Conservation (phyloP, 2,113 vertebrate species). For the Naja naja region DNA sequence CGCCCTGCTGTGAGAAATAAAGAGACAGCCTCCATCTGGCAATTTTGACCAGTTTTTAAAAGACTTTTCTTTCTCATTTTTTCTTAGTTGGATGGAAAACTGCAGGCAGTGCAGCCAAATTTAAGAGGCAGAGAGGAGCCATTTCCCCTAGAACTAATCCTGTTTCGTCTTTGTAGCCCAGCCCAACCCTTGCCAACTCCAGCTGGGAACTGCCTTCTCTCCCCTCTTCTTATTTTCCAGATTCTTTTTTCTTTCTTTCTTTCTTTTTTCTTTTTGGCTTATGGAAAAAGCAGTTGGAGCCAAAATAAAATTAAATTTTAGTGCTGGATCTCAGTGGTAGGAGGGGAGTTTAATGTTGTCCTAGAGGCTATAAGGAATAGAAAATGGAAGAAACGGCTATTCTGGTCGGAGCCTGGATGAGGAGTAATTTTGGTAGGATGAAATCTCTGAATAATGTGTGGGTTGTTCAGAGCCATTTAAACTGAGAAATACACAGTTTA, state of each 20-base stretch:
- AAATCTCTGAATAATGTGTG: neutral
- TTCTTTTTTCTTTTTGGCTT: neutral
- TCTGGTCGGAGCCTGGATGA: neutral
- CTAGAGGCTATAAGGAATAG: neutral
- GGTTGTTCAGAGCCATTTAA: neutral
- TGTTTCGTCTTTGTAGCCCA: neutral
- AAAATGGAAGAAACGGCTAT: neutral
- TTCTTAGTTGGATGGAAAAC: slow-evolving; percentile 20
- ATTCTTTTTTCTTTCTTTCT: too few species aligned
- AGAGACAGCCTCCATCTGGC: slow-evolving; percentile 6
- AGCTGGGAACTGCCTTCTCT: neutral
- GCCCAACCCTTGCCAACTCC: neutral
- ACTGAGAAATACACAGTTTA: neutral
- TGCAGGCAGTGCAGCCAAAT: neutral
- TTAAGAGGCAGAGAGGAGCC: neutral
- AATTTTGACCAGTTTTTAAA: neutral
- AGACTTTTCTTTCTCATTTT: neutral
- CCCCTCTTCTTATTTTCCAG: neutral
- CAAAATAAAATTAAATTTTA: neutral
- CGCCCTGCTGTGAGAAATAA: neutral
- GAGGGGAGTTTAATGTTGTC: neutral
- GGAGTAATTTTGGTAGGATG: neutral
- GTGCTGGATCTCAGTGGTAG: neutral
- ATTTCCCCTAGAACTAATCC: neutral
- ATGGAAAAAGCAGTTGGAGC: neutral